Evolutionary conservation across 2,888 invertebrate species (phyloP).

Genomic region (Folsomia manolachei): DNA sequence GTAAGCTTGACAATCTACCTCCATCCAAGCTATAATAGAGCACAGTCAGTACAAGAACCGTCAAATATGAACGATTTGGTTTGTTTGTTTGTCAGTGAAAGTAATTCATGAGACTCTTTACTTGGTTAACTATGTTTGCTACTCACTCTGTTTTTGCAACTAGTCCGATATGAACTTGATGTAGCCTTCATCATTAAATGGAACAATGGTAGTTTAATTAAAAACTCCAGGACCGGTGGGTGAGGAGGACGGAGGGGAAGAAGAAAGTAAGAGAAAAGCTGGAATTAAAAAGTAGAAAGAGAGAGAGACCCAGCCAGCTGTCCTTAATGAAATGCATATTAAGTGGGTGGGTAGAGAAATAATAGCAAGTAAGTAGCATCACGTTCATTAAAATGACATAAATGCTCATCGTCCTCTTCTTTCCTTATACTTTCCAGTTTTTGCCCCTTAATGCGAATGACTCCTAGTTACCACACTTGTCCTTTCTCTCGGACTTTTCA

Average conservation of each 20-base stretch:
- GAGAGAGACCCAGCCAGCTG: no score
- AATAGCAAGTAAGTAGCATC: slow-evolving; percentile 23
- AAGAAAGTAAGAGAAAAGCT: slow-evolving; percentile 33
- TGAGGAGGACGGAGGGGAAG: slow-evolving; percentile 17
- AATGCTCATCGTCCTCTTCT: slow-evolving; percentile 30
- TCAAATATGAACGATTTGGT: background rate
- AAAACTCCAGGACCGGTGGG: slow-evolving; percentile 39
- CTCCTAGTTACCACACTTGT: no score
- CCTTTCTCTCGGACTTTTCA: background rate
- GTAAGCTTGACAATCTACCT: no score
- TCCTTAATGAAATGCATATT: slow-evolving; percentile 14
- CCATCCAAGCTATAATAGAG: no score
- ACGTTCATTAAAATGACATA: slow-evolving; percentile 50
- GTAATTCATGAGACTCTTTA: background rate
- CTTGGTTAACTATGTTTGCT: no score
- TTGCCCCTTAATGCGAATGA: no score
- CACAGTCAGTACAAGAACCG: no score
- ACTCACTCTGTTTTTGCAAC: no score
- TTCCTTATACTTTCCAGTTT: no score
- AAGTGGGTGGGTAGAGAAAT: slow-evolving; percentile 1
- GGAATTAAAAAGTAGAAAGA: slow-evolving; percentile 33
- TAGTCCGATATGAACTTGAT: no score
- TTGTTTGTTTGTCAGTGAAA: background rate
- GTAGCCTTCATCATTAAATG: slow-evolving; percentile 45
- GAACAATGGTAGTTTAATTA: slow-evolving; percentile 49